Percentiles rank a stretch among this genome's conserved stretches.
These are phyloP conservation scores for Felis chaus DNA, from an alignment of 2,113 vertebrate genomes.

Conservation along the genomic window DNA sequence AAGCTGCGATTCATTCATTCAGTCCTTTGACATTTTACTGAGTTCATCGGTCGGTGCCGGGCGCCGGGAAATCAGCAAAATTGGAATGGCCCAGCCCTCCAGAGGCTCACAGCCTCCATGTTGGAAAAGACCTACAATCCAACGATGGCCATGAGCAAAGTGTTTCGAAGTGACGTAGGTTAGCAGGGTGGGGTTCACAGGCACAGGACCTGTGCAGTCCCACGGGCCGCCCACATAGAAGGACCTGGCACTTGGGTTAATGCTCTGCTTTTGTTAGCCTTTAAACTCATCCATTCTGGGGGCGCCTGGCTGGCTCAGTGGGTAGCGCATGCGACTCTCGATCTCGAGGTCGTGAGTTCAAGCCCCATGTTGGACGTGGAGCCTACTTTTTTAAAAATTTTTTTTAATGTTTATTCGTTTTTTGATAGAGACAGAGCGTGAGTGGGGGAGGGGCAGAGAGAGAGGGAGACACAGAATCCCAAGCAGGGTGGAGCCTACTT, in stretches of 20 bases:
- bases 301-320: too few species aligned
- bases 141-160: not conserved
- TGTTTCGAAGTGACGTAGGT: not conserved
- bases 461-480: too few species aligned
- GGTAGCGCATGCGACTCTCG: not conserved
- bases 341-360: not conserved
- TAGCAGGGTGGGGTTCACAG: not conserved
- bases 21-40: not conserved
- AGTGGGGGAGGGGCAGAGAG: too few species aligned
- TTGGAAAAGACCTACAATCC: not conserved
- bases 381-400: not conserved
- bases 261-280: not conserved
- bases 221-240: rapidly evolving
- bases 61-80: not conserved
- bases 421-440: too few species aligned
- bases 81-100: not conserved
- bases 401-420: too few species aligned
- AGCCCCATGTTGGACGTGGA: not conserved
- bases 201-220: not conserved
- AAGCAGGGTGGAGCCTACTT: too few species aligned
- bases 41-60: not conserved
- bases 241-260: not conserved
- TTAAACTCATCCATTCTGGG: not conserved
- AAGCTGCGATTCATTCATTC: not conserved
- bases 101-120: not conserved